Evolutionary conservation across 2,797 vertebrate species (phyloP).

Genomic region (Amazona ochrocephala): DNA sequence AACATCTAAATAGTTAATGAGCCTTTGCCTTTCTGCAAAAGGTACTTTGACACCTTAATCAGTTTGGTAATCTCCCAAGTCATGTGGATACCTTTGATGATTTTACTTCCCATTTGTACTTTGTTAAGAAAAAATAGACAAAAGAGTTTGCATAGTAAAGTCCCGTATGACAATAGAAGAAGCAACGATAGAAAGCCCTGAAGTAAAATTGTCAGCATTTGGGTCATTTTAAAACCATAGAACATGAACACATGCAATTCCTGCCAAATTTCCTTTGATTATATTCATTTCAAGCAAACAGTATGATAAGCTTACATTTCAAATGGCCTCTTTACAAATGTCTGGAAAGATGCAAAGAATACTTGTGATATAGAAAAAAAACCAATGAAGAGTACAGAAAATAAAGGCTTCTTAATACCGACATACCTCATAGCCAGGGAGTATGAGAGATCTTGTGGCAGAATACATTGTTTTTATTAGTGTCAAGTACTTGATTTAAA

Average conservation of each 20-base stretch:
- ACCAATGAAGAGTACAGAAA: not conserved
- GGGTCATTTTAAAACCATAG: not conserved
- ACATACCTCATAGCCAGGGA: not conserved
- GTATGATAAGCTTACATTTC: not conserved
- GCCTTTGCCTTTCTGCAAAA: not conserved
- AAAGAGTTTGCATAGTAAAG: not conserved
- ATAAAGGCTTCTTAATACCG: not conserved
- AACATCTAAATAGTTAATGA: not conserved
- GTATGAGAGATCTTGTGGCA: not conserved
- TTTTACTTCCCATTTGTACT: not conserved
- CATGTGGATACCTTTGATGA: not conserved
- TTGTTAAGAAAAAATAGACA: not conserved
- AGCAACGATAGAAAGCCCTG: not conserved
- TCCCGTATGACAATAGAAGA: not conserved
- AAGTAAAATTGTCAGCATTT: not conserved
- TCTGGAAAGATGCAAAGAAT: not conserved
- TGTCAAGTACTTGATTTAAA: conserved; percentile 68
- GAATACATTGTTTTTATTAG: conserved; percentile 64
- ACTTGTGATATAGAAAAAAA: not conserved
- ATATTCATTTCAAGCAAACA: not conserved
- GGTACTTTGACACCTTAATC: not conserved
- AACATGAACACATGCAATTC: not conserved
- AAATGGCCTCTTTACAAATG: not conserved
- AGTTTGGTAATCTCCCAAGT: not conserved
- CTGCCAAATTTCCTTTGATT: not conserved